These are phyloP conservation scores for Symphodus melops DNA, from an alignment of 2,113 vertebrate genomes.

Conservation along the genomic window DNA sequence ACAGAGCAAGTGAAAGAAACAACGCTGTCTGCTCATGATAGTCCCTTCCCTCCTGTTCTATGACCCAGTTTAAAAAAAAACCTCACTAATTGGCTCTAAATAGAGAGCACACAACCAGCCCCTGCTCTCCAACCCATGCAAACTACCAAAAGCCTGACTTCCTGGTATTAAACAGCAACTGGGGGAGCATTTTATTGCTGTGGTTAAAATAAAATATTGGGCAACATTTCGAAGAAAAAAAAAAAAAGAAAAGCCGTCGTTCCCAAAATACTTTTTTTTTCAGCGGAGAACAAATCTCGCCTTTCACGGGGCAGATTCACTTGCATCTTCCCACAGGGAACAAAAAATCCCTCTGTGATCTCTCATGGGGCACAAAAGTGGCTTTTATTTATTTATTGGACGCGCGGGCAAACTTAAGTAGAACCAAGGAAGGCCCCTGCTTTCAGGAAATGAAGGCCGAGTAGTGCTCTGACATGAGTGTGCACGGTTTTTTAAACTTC, in stretches of 20 bases:
- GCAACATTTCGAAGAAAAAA: constrained; percentile 77
- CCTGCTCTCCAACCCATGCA: constrained; percentile 36
- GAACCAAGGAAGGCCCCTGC: constrained; percentile 42
- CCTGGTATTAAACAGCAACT: constrained; percentile 68
- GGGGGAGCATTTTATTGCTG: constrained; percentile 73
- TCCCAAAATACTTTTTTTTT: constrained; percentile 56
- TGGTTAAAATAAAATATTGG: constrained; percentile 76
- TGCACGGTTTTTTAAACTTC: constrained; percentile 29
- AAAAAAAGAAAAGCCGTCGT: constrained; percentile 65
- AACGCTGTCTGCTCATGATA: constrained; percentile 50
- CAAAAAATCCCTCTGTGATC: constrained; percentile 78
- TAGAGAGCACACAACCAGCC: constrained; percentile 67
- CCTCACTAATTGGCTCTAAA: constrained; percentile 71
- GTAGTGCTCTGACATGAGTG: constrained; percentile 41
- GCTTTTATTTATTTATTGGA: constrained; percentile 76
- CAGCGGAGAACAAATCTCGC: constrained; percentile 67
- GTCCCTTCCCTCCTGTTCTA: constrained; percentile 32
- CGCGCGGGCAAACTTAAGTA: constrained; percentile 54
- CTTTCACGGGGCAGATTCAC: constrained; percentile 67
- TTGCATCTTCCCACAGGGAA: constrained; percentile 77
- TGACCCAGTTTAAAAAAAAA: constrained; percentile 70
- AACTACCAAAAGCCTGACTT: constrained; percentile 69
- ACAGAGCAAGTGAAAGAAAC: constrained; percentile 62
- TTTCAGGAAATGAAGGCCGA: constrained; percentile 55
- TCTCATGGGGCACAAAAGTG: constrained; percentile 71